A percentile compares a stretch with the other conserved stretches of the same genome.
phyloP scores from a whole-genome alignment of 23 tunicate genomes.

The Trididemnum nubilum region DNA sequence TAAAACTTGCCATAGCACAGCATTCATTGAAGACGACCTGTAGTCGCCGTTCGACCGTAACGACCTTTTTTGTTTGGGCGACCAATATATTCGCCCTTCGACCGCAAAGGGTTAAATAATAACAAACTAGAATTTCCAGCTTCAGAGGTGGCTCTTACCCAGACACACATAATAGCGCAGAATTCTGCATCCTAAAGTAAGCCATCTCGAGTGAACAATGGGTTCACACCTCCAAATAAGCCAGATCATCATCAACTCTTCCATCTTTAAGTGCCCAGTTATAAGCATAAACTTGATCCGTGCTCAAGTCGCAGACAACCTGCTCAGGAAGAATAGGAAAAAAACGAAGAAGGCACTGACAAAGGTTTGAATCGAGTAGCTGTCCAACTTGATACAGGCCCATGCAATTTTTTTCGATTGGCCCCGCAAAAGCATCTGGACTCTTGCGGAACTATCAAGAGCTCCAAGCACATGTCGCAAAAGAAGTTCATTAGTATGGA shows the following conservation, averaged over 20 bases:
- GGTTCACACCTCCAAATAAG: conserved; percentile 21
- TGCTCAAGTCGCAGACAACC: conserved; percentile 29
- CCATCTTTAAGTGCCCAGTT: not conserved
- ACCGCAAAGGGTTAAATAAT: too few species aligned
- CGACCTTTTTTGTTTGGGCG: too few species aligned
- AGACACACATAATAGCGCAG: conserved; percentile 13
- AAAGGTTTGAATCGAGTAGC: conserved; percentile 3
- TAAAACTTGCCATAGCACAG: too few species aligned
- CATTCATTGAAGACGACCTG: too few species aligned
- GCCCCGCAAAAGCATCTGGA: conserved; percentile 39
- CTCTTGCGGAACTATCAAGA: conserved; percentile 21
- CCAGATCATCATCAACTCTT: conserved; percentile 10
- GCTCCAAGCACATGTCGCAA: conserved; percentile 23
- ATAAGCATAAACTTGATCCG: conserved; percentile 41
- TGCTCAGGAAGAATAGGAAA: conserved; percentile 20
- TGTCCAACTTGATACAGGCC: not conserved
- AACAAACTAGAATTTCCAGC: too few species aligned
- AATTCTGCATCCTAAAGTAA: conserved; percentile 33
- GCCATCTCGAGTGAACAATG: conserved; percentile 33
- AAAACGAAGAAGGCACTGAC: not conserved
- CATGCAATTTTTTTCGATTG: conserved; percentile 7
- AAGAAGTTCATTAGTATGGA: not conserved
- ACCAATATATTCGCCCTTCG: too few species aligned
- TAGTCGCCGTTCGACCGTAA: too few species aligned
- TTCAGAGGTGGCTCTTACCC: too few species aligned